phyloP scores from a whole-genome alignment of 2,113 vertebrate genomes.

The Delphinus delphis region DNA sequence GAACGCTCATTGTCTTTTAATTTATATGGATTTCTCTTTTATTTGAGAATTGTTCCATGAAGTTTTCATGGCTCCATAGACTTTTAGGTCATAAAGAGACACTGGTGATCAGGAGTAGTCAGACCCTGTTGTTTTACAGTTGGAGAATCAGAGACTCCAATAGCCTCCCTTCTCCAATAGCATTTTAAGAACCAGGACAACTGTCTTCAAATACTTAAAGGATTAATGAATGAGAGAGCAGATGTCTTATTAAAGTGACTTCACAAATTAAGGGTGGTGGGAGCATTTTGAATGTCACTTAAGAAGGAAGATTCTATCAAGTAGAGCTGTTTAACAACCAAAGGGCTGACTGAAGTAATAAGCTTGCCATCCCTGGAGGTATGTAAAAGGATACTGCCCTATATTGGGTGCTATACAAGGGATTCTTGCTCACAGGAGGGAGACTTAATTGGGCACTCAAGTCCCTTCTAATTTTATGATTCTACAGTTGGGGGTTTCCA shows the following conservation, averaged over 20 bases:
- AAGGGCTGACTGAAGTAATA: neutral
- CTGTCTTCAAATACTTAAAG: neutral
- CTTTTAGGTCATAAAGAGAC: constrained; percentile 6
- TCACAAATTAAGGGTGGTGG: neutral
- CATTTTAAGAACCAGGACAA: constrained; percentile 20
- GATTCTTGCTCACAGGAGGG: neutral
- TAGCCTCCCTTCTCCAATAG: neutral
- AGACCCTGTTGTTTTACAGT: neutral
- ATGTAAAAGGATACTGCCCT: neutral
- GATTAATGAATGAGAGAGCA: neutral
- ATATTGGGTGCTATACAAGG: neutral
- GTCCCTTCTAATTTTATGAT: neutral
- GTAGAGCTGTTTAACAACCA: neutral
- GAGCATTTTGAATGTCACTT: neutral
- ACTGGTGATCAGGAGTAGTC: neutral
- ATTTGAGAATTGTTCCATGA: constrained; percentile 51
- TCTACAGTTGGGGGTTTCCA: neutral
- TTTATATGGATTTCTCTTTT: constrained; percentile 45
- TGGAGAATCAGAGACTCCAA: neutral
- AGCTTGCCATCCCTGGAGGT: neutral
- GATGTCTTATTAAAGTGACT: neutral
- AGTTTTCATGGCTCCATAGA: constrained; percentile 2
- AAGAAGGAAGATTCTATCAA: neutral
- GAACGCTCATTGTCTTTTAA: constrained; percentile 25
- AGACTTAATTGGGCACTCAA: neutral